Evolutionary conservation across 2,797 vertebrate species (phyloP).

Genomic region (Galagoides demidoff): DNA sequence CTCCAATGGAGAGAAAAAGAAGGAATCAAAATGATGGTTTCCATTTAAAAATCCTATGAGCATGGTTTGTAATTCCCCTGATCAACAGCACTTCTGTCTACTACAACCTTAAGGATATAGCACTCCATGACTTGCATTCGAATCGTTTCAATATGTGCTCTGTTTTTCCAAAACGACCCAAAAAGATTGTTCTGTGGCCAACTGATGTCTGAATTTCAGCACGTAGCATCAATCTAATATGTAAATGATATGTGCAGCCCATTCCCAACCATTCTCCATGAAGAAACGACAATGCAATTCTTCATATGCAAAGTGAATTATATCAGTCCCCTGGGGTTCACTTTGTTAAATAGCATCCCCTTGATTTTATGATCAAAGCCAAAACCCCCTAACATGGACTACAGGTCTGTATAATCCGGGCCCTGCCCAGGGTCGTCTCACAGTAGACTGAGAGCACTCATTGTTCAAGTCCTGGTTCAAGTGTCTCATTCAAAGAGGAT

Average conservation of each 20-base stretch:
- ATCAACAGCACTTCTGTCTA: background rate
- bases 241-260: background rate
- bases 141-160: background rate
- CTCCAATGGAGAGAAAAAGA: background rate
- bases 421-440: background rate
- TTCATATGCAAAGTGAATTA: background rate
- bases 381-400: background rate
- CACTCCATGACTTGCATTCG: background rate
- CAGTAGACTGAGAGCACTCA: background rate
- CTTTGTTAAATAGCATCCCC: background rate
- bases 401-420: background rate
- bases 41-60: background rate
- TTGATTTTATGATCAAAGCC: background rate
- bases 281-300: background rate
- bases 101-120: background rate
- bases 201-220: background rate
- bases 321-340: background rate
- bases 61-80: background rate
- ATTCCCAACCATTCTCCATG: background rate
- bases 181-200: background rate
- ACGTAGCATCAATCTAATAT: background rate
- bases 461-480: background rate
- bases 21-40: background rate
- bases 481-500: background rate
- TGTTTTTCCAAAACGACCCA: background rate